phyloP scores from a whole-genome alignment of 92 coral and sea anemone genomes.

The Parazoanthus darwini region DNA sequence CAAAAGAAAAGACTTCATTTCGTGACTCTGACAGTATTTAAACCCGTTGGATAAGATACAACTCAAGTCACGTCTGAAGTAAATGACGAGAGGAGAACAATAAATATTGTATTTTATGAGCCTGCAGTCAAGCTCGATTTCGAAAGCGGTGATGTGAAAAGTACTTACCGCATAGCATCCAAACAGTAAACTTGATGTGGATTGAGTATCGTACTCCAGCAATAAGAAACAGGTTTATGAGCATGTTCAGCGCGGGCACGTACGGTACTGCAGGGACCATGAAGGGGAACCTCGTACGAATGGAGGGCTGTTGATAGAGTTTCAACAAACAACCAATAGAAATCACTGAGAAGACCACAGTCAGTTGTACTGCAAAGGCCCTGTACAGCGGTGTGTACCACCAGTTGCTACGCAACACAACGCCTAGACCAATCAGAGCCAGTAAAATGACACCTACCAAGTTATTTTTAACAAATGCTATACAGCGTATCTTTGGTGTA shows the following conservation, averaged over 20 bases:
- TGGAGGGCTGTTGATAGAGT: conserved; percentile 63
- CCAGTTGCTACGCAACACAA: conserved; percentile 47
- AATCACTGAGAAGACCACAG: conserved; percentile 43
- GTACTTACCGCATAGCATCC: conserved; percentile 73
- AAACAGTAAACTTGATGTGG: conserved; percentile 60
- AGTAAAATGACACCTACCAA: conserved; percentile 52
- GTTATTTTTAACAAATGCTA: conserved; percentile 27
- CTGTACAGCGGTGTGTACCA: conserved; percentile 18
- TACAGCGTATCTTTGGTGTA: not conserved
- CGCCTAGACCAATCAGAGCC: conserved; percentile 59
- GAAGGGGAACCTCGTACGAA: conserved; percentile 61
- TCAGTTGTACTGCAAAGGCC: conserved; percentile 41
- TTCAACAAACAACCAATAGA: conserved; percentile 50
- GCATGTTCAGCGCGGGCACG: conserved; percentile 73
- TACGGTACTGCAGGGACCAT: conserved; percentile 74
- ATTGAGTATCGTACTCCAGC: conserved; percentile 56
- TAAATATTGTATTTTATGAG: too few species aligned
- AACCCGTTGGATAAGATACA: too few species aligned
- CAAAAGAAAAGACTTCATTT: too few species aligned
- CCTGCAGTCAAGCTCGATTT: too few species aligned
- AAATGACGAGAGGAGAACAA: too few species aligned
- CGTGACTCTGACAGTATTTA: too few species aligned
- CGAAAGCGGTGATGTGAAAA: too few species aligned
- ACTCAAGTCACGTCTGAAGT: too few species aligned
- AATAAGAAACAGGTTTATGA: conserved; percentile 67